Conservation (phyloP, 2,113 vertebrate genomes). For the Lethenteron camtschaticum region DNA sequence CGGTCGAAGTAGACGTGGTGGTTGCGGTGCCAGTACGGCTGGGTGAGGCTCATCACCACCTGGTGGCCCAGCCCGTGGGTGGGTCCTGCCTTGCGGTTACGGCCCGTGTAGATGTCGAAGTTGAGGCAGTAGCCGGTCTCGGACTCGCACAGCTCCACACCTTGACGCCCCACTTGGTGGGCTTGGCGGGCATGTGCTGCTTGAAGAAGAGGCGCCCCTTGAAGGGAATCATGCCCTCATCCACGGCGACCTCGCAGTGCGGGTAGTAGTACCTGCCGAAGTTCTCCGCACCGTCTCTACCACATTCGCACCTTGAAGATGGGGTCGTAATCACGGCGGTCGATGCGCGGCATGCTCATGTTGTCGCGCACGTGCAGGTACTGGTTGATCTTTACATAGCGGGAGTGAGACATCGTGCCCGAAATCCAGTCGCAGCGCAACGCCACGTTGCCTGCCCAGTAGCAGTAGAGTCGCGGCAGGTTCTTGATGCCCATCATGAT, state of each 20-base stretch:
- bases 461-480: slow-evolving; percentile 8
- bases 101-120: slow-evolving; percentile 8
- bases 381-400: slow-evolving; percentile 8
- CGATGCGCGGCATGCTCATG: neutral
- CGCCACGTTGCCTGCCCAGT: slow-evolving; percentile 6
- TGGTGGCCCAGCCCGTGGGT: neutral
- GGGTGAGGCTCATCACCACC: slow-evolving; percentile 7
- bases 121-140: slow-evolving; percentile 8
- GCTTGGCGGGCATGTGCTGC: slow-evolving; percentile 8
- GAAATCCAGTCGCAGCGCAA: slow-evolving; percentile 8
- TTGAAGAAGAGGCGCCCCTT: slow-evolving; percentile 10
- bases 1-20: slow-evolving; percentile 10
- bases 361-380: slow-evolving; percentile 9
- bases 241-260: slow-evolving; percentile 4
- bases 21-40: slow-evolving; percentile 1
- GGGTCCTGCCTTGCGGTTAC: neutral
- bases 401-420: slow-evolving; percentile 5
- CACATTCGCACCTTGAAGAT: slow-evolving; percentile 8
- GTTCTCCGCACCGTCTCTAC: slow-evolving; percentile 1
- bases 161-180: slow-evolving; percentile 9
- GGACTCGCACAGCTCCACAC: slow-evolving; percentile 9
- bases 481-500: slow-evolving; percentile 10
- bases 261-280: slow-evolving; percentile 6
- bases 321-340: slow-evolving; percentile 7
- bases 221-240: slow-evolving; percentile 9